phyloP scores from a whole-genome alignment of 2,888 invertebrate species.

The Geotrupes spiniger region DNA sequence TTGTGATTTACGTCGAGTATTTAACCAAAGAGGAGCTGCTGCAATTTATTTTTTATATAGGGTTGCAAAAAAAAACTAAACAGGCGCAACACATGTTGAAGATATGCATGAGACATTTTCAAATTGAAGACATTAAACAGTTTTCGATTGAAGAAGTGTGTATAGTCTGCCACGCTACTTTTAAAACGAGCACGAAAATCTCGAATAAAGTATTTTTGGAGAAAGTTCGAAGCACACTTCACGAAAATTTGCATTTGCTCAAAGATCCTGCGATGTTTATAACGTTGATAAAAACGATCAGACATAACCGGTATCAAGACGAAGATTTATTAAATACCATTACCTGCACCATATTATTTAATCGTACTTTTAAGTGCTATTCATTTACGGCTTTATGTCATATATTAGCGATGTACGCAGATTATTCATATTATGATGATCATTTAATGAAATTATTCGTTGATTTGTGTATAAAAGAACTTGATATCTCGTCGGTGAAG shows the following conservation, averaged over 20 bases:
- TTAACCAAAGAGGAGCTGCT: constrained; percentile 41
- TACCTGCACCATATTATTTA: constrained; percentile 44
- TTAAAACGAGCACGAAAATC: constrained; percentile 47
- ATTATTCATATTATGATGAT: constrained; percentile 44
- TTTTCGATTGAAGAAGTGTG: constrained; percentile 45
- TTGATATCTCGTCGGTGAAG: constrained; percentile 28
- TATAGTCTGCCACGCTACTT: constrained; percentile 46
- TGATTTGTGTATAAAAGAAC: constrained; percentile 35
- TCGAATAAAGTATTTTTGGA: constrained; percentile 37
- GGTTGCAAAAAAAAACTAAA: constrained; percentile 41
- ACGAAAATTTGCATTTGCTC: constrained; percentile 42
- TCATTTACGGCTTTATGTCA: constrained; percentile 46
- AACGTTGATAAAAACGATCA: constrained; percentile 48
- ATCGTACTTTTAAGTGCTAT: constrained; percentile 41
- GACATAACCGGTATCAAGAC: constrained; percentile 44
- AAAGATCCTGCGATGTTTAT: constrained; percentile 46
- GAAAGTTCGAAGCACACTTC: constrained; percentile 38
- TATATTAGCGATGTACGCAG: constrained; percentile 48
- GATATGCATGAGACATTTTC: constrained; percentile 37
- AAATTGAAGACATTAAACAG: constrained; percentile 28
- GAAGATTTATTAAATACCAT: constrained; percentile 46
- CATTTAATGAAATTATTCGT: constrained; percentile 39
- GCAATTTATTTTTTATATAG: constrained; percentile 46
- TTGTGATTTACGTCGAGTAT: constrained; percentile 30
- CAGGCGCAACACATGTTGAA: constrained; percentile 36